Base-by-base conservation (phyloP, 2,113 vertebrate genomes). In the Chionodraco myersi region DNA sequence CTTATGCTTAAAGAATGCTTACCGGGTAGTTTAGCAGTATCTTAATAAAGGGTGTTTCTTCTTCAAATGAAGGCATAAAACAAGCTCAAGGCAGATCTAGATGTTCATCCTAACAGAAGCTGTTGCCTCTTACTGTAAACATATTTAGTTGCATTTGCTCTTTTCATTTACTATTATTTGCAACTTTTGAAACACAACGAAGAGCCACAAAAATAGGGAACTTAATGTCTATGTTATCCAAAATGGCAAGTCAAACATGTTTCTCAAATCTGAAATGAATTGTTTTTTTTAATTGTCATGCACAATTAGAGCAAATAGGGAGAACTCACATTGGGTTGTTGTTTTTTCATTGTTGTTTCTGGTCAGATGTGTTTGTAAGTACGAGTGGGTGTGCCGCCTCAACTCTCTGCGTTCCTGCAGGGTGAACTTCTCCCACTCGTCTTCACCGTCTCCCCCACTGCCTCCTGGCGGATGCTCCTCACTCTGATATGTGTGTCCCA, bases 401-500 rank as follows among this genome's bases (percentile, higher is more conserved):
- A 53, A 72, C 83, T 83, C 82, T 87, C 79, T 66, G 71, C 69
- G 51, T 91, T 86, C 54, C 86, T 92, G 89, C 83, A 73, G 92
- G 80, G 77, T 93, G 91, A 94, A 93, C 92, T 91, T 92, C 88
- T 90, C 85, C 84, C 88, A 83, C 89, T 90, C 87, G 63, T 83
- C 88, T 80, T 70, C 82, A 66, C 83, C 78, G 36, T 87, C 89
- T 81, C 88, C 85, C 92, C 88, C 73, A 74, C 85, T 85, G 85
- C 89, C 88, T 92, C 89, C 87, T 89, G 90, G 83, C 84, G 90
- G 90, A 90, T 91, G 91, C 87, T 92, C 88, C 88, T 91, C 88
- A 94, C 94, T 94, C 90, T 94, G 92, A 94, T 94, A 92, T 93
- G 93, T 89, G 91, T 94, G 94, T 94, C 93, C 92, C 90, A 89